Percentiles rank a stretch among this genome's conserved stretches.
Conservation (phyloP, 2,113 vertebrate species). For the Nothoprocta perdicaria region DNA sequence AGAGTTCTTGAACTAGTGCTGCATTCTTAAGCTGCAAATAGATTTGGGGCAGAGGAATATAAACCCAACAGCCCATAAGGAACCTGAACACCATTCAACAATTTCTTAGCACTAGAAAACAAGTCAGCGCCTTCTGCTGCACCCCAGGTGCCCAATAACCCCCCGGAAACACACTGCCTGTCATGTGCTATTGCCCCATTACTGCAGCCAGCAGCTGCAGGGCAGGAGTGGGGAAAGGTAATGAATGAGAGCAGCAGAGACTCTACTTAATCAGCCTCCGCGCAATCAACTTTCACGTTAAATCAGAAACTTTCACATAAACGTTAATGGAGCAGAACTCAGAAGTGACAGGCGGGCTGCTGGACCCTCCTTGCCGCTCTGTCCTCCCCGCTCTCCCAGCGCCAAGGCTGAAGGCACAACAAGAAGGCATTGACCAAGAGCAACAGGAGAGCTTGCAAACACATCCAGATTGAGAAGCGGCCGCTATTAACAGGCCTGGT, state of each 20-base stretch:
- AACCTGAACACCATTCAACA: not conserved
- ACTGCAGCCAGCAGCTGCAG: conserved; percentile 5
- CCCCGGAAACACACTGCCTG: not conserved
- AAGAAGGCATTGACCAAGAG: conserved; percentile 13
- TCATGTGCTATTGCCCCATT: conserved; percentile 12
- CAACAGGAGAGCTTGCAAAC: not conserved
- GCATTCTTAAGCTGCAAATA: not conserved
- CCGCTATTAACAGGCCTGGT: not conserved
- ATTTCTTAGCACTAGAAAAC: not conserved
- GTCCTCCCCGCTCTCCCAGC: not conserved
- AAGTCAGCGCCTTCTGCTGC: not conserved
- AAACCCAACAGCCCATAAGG: not conserved
- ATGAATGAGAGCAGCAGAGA: conserved; percentile 27
- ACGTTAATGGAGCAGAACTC: not conserved
- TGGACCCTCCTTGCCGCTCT: not conserved
- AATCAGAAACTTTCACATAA: not conserved
- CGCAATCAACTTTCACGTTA: conserved; percentile 27
- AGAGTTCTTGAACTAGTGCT: not conserved
- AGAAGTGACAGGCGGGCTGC: not conserved
- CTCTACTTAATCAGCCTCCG: not conserved
- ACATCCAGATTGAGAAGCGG: not conserved
- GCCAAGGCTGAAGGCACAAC: not conserved
- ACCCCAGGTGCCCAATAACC: not conserved
- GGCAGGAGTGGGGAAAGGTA: not conserved
- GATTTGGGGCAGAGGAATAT: not conserved